Evolutionary conservation across 2,888 invertebrate genomes (phyloP), one percentile per base, ranked within the genome.

Genomic region (Isotomurus palustris): DNA sequence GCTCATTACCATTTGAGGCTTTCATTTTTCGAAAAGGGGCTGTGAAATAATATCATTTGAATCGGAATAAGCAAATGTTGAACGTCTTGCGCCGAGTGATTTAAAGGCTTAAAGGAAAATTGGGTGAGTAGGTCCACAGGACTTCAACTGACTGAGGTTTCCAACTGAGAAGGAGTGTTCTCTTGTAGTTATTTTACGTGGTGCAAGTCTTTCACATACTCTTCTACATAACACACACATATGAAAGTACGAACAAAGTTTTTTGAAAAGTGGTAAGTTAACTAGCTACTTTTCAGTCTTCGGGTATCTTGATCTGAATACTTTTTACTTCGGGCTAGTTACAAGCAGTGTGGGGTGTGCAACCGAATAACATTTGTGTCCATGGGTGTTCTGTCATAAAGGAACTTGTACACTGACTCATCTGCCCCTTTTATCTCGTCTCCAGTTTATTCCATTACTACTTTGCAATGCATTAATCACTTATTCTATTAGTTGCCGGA

Each of bases 101-200:
- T 50, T 50, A 50, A 40, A 24, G 27, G 25, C 50, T 50, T 29
- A 3, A 38, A 50, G 50, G 50, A 22, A 50, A 50, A 50, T 25
- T 50, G 50, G 50, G 50, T 50, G 50, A 50, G 38, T 50, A 25
- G 38, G 40, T 38, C 38, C 40, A 17, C 32, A 29, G 35, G 48
- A 32, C 29, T 49, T 25, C 24, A 19, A 21, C 32, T 32, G 32
- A 32, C 8, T 10, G 14, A 8, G 32, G 32, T 14, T 32, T 32
- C 8, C 8, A 32, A 32, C 8, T 32, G 14, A 32, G 32, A 32
- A 32, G n/a, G n/a, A n/a, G n/a, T n/a, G n/a, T n/a, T n/a, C n/a
- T n/a, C n/a, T n/a, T n/a, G n/a, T n/a, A n/a, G n/a, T n/a, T n/a
- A n/a, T n/a, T n/a, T n/a, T n/a, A n/a, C n/a, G n/a, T n/a, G n/a